Evolutionary conservation across 2,888 invertebrate genomes (phyloP).

Genomic region (Phania funesta): DNA sequence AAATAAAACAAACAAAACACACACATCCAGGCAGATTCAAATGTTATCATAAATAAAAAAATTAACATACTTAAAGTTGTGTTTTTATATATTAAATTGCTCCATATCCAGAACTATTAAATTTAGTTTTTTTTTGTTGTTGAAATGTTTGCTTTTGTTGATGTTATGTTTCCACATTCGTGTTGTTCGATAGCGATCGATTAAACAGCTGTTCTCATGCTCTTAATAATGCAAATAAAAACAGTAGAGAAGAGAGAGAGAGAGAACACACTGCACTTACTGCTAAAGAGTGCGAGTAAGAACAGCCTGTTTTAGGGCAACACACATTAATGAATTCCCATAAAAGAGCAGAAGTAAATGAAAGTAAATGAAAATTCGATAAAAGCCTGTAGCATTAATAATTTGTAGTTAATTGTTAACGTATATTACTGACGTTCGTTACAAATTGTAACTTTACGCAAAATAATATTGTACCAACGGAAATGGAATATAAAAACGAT

Average conservation of each 20-base stretch:
- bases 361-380: slow-evolving; percentile 54
- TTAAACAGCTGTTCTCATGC: slow-evolving; percentile 36
- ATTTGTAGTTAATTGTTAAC: slow-evolving; percentile 64
- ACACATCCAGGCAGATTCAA: no score
- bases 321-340: slow-evolving; percentile 34
- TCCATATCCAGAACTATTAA: slow-evolving; percentile 39
- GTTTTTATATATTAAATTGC: neutral
- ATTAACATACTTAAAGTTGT: no score
- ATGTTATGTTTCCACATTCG: neutral
- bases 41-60: no score
- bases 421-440: slow-evolving; percentile 46
- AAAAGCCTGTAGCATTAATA: slow-evolving; percentile 58
- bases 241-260: neutral
- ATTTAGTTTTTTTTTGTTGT: neutral
- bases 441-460: neutral
- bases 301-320: slow-evolving; percentile 34
- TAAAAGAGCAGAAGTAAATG: slow-evolving; percentile 26
- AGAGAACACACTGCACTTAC: slow-evolving; percentile 6
- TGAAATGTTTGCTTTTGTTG: slow-evolving; percentile 12
- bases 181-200: slow-evolving; percentile 14
- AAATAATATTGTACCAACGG: neutral
- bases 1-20: no score
- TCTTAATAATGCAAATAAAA: neutral
- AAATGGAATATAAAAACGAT: slow-evolving; percentile 23
- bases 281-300: slow-evolving; percentile 14